Evolutionary conservation across 2,113 vertebrate genomes (phyloP).

Genomic region (Cynoglossus semilaevis): DNA sequence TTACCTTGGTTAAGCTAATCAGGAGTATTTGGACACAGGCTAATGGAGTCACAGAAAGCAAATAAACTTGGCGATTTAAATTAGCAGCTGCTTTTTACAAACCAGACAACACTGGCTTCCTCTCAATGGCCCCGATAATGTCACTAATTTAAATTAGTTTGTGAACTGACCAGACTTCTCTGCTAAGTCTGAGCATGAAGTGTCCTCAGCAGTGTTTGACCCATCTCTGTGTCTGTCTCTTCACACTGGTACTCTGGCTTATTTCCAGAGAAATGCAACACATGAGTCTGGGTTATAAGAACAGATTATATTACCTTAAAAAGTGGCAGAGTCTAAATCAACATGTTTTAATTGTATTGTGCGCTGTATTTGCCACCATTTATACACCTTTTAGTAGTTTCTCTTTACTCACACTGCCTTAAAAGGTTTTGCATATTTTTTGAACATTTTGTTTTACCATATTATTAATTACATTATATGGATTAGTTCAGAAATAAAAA

Average conservation of each 20-base stretch:
- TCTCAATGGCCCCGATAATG: conserved; percentile 36
- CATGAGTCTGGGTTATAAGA: conserved; percentile 33
- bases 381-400: no score
- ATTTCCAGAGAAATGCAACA: conserved; percentile 57
- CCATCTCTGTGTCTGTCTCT: conserved; percentile 24
- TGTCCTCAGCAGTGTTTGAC: conserved; percentile 38
- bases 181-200: conserved; percentile 18
- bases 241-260: conserved; percentile 41
- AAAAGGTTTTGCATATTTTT: no score
- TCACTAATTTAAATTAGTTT: conserved; percentile 31
- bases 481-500: no score
- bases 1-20: conserved; percentile 39
- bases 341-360: no score
- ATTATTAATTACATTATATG: no score
- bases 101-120: conserved; percentile 12
- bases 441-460: no score
- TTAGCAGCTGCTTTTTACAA: conserved; percentile 20
- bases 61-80: conserved; percentile 40
- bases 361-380: no score
- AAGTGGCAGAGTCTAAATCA: no score
- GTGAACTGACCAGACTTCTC: conserved; percentile 4
- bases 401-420: no score
- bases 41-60: conserved; percentile 32
- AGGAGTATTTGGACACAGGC: conserved; percentile 15
- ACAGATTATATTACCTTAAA: background rate